Base-by-base conservation (phyloP, 2,888 invertebrate species). In the Cheilosia vernalis region DNA sequence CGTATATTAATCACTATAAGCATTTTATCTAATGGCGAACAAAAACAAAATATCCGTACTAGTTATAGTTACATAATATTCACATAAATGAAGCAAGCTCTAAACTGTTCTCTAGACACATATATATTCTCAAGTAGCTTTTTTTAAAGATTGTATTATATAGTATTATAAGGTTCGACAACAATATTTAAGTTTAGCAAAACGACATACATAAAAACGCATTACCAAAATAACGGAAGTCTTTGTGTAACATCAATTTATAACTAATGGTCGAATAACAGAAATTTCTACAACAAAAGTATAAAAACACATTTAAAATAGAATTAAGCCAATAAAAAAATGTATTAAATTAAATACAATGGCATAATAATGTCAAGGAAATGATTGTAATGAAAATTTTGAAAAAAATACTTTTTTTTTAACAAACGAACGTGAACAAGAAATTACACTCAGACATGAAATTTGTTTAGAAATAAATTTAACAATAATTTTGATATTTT, bases 361-460 rank as follows among this genome's bases (percentile, higher is more conserved):
- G 51, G 58, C 30, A 17, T 51, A 53, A 53, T 42, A 37, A 79
- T 51, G 64, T 60, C 53, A 74, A 74, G 47, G 56, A 49, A 74
- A 74, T 81, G 84, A 66, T 44, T 60, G 37, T 53, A 33, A 70
- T 61, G 58, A 64, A 49, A 80, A 81, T 76, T 76, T 81, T 60
- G 76, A 70, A 61, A 70, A 80, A 37, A 37, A 33, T 7, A 33
- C 13, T 44, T 58, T n/a, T 40, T 64, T 56, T 78, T 49, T 49
- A 74, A 61, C 67, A 21, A 83, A 83, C 74, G 49, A 86, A 82
- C 86, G 67, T 82, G 72, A 85, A 85, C 66, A 81, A 61, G 64
- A 76, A 80, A 81, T 63, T 72, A 85, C 85, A 85, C 81, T 81
- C 77, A 85, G 81, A 82, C 64, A 82, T 82, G 17, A 82, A 17